phyloP scores from a whole-genome alignment of 2,113 vertebrate species.

The Grammomys dolichurus region DNA sequence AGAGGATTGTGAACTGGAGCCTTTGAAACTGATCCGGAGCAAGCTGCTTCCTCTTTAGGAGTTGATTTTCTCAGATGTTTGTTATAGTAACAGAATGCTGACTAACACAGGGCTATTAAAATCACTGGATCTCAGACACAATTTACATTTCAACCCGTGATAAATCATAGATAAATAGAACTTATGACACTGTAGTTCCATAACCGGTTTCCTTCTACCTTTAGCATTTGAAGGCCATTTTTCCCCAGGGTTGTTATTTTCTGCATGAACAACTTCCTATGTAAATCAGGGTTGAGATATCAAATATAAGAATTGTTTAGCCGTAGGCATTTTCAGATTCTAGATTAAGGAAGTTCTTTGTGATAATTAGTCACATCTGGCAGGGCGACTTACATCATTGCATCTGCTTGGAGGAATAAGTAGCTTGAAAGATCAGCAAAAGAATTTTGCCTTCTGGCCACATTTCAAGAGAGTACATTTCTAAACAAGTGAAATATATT shows the following conservation, averaged over 20 bases:
- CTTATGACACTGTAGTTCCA: neutral
- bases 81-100: neutral
- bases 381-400: slow-evolving; percentile 65
- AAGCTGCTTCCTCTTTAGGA: neutral
- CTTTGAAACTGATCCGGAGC: neutral
- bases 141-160: slow-evolving; percentile 26
- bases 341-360: slow-evolving; percentile 49
- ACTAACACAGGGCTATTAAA: neutral
- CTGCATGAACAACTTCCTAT: slow-evolving; percentile 47
- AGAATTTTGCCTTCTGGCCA: slow-evolving; percentile 72
- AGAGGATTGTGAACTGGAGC: neutral
- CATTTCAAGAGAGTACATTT: slow-evolving; percentile 69
- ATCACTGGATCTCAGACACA: neutral
- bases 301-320: slow-evolving; percentile 72
- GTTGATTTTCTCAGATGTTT: neutral
- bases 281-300: slow-evolving; percentile 47
- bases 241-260: slow-evolving; percentile 33
- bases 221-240: neutral
- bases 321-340: slow-evolving; percentile 65
- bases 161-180: neutral
- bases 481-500: slow-evolving; percentile 71
- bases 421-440: slow-evolving; percentile 74
- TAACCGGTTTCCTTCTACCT: neutral
- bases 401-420: slow-evolving; percentile 74
- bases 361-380: slow-evolving; percentile 76